A percentile compares a stretch with the other conserved stretches of the same genome.
These are phyloP conservation scores for Diadegma fenestrale DNA, from an alignment of 2,888 invertebrate genomes.

Conservation along the genomic window DNA sequence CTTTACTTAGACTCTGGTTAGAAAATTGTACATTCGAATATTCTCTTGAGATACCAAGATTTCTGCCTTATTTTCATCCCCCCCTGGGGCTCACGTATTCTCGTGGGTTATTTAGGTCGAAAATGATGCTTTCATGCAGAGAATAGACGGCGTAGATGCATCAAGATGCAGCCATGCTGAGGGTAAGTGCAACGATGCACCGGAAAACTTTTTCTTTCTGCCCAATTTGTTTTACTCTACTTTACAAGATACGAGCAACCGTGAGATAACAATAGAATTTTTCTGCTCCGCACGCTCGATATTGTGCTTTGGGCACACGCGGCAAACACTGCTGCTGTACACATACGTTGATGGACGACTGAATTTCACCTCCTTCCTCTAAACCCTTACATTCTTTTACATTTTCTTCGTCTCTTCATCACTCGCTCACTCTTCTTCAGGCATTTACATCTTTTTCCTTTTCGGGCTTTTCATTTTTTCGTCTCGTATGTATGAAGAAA, in stretches of 20 bases:
- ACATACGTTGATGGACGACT: conserved; percentile 51
- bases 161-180: conserved; percentile 22
- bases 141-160: conserved; percentile 3
- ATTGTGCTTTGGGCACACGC: conserved; percentile 28
- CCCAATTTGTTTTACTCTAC: conserved; percentile 50
- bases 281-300: conserved; percentile 41
- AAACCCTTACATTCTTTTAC: conserved; percentile 4
- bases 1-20: not conserved
- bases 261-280: conserved; percentile 17
- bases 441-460: not conserved
- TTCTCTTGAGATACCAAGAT: not conserved
- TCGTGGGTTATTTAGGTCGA: not conserved
- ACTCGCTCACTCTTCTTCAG: not conserved
- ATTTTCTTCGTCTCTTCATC: not conserved
- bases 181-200: conserved; percentile 40
- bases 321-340: conserved; percentile 1
- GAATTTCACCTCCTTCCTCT: conserved; percentile 42
- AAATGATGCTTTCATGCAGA: conserved; percentile 22
- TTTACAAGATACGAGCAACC: conserved; percentile 10
- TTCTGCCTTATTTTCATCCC: not conserved
- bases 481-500: not conserved
- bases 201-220: conserved; percentile 43
- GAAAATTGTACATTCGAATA: not conserved
- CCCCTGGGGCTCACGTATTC: not conserved
- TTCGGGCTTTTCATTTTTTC: not conserved